phyloP scores from a whole-genome alignment of 2,888 invertebrate species.

The Athalia circularis region DNA sequence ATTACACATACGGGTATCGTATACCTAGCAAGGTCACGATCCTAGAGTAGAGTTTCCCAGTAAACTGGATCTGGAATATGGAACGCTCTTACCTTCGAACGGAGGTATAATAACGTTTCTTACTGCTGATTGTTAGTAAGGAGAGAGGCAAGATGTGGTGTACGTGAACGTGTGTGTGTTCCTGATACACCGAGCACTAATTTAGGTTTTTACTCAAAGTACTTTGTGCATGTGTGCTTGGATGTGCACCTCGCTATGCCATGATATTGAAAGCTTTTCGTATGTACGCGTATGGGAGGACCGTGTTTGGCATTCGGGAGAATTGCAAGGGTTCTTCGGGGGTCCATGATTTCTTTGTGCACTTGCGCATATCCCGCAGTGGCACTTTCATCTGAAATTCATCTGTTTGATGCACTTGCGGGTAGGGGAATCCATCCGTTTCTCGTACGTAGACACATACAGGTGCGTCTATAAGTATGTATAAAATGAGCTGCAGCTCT shows the following conservation, averaged over 20 bases:
- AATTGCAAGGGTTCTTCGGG: neutral
- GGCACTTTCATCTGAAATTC: conserved; percentile 43
- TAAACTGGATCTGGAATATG: conserved; percentile 31
- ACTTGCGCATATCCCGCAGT: conserved; percentile 2
- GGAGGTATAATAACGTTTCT: neutral
- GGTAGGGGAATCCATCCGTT: conserved; percentile 6
- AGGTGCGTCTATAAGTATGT: neutral
- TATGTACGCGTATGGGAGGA: no score
- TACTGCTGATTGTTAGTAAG: neutral
- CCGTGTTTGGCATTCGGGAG: no score
- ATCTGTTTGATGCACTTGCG: conserved; percentile 28
- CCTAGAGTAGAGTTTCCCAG: conserved; percentile 21
- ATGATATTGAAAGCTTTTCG: no score
- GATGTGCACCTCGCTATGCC: no score
- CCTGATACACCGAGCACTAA: no score
- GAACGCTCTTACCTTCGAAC: conserved; percentile 30
- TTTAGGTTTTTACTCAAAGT: no score
- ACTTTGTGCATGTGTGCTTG: no score
- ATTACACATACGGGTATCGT: neutral
- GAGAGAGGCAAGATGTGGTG: neutral
- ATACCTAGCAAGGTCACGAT: conserved; percentile 28
- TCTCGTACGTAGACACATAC: neutral
- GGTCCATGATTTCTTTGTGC: conserved; percentile 3
- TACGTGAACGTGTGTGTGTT: no score
- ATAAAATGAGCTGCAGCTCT: no score